Evolutionary conservation across 2,797 vertebrate genomes (phyloP), one percentile per base, ranked within the genome.

Genomic region (Notolabrus celidotus): DNA sequence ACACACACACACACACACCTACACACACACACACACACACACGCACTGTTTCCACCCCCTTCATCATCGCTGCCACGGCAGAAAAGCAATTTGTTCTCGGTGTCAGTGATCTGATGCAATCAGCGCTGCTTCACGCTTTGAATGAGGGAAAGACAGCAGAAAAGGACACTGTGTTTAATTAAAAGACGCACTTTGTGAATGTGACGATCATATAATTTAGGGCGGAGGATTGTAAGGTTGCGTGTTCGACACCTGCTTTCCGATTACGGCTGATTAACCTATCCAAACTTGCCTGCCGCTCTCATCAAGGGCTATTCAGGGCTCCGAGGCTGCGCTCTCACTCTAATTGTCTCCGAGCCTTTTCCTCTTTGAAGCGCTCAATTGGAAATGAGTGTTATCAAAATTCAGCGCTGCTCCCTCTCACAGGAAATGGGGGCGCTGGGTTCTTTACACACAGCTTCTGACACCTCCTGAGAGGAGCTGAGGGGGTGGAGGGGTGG

Each of bases 31-130:
- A 52, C 42, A 55, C 0, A 1, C 47, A 43, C 49, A 57, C n/a
- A n/a, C n/a, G n/a, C 36, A 43, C 68, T 46, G 66, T 66, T 67
- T 54, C 83, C 74, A 71, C 76, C 79, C 83, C 73, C 77, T 73
- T 79, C 80, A 80, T 88, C 80, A 70, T 86, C 80, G 53, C 61
- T 71, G 67, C 66, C 67, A 74, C 67, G 31, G 83, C 87, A 83
- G 82, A 90, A 90, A 92, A 92, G 86, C 87, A 88, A 87, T 92
- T 91, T 93, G 86, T 88, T 93, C 86, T 85, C 14, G 62, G 85
- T 90, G 86, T 87, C 79, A 86, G 25, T 81, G 91, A 92, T 91
- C 88, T 80, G 84, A 91, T 79, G 84, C 86, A 90, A 89, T 92
- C 89, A 90, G 88, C 61, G 62, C 74, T 80, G 89, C 89, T 90